These are phyloP conservation scores for Copidosoma floridanum DNA, from an alignment of 1,140 invertebrate species.

Conservation along the genomic window DNA sequence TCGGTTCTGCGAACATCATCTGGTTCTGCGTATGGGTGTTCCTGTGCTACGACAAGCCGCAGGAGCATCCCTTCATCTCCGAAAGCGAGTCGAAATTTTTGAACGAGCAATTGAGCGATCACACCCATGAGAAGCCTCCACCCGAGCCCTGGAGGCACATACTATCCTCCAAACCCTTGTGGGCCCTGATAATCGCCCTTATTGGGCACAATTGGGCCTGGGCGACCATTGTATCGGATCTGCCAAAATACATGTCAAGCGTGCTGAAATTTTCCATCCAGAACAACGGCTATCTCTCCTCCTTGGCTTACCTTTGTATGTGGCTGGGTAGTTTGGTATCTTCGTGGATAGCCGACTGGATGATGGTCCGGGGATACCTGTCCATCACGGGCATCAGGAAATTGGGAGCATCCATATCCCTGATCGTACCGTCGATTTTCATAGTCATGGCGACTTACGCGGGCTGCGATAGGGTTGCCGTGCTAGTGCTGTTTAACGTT, in stretches of 20 bases:
- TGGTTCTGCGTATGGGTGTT: slow-evolving; percentile 55
- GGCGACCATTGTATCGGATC: slow-evolving; percentile 80
- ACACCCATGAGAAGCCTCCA: slow-evolving; percentile 30
- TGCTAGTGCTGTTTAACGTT: slow-evolving; percentile 67
- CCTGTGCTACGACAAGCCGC: slow-evolving; percentile 65
- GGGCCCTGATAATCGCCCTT: slow-evolving; percentile 61
- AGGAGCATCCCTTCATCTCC: slow-evolving; percentile 69
- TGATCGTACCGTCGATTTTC: slow-evolving; percentile 59
- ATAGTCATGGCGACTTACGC: slow-evolving; percentile 64
- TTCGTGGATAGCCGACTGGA: slow-evolving; percentile 62
- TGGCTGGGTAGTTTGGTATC: slow-evolving; percentile 62
- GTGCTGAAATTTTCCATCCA: slow-evolving; percentile 77
- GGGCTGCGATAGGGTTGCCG: slow-evolving; percentile 60
- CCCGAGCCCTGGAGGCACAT: slow-evolving; percentile 60
- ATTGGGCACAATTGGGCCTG: slow-evolving; percentile 83
- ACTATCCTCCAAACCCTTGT: slow-evolving; percentile 64
- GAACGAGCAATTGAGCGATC: slow-evolving; percentile 37
- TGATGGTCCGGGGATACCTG: slow-evolving; percentile 58
- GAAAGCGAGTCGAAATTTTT: slow-evolving; percentile 67
- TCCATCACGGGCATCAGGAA: slow-evolving; percentile 62
- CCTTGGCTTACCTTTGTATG: slow-evolving; percentile 64
- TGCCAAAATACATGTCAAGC: slow-evolving; percentile 82
- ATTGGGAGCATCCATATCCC: slow-evolving; percentile 62
- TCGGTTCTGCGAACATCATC: slow-evolving; percentile 55
- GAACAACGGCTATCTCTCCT: slow-evolving; percentile 62